These are phyloP conservation scores for Dasysyrphus tricinctus DNA, from an alignment of 2,888 invertebrate species.

Conservation along the genomic window DNA sequence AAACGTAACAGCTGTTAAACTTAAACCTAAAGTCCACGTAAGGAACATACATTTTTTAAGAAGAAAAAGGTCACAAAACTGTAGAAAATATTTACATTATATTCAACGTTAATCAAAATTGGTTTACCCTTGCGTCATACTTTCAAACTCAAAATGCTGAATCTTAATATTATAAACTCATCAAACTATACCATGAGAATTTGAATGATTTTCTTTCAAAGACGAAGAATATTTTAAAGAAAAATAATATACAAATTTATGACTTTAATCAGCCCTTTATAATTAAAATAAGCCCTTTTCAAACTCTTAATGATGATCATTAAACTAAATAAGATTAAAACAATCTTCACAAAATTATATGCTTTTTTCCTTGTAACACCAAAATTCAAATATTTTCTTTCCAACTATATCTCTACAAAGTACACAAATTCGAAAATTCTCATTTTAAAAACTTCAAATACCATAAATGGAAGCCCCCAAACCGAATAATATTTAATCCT, in stretches of 20 bases:
- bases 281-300: not conserved
- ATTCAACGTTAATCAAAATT: no score
- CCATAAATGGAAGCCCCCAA: not conserved
- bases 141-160: no score
- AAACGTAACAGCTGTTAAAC: no score
- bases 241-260: not conserved
- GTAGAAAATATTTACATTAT: no score
- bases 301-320: not conserved
- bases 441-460: not conserved
- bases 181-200: no score
- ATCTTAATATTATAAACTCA: no score
- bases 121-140: no score
- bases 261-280: not conserved
- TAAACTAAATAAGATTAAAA: conserved; percentile 1
- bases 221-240: not conserved
- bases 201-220: no score
- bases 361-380: not conserved
- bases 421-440: not conserved
- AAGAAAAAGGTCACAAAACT: no score
- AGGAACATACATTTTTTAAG: no score
- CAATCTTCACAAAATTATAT: not conserved
- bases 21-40: no score
- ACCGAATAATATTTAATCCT: conserved; percentile 37
- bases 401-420: not conserved
- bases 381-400: conserved; percentile 1